A percentile compares a stretch with the other conserved stretches of the same genome.
Evolutionary conservation across 2,888 invertebrate genomes (phyloP).

Genomic region (Sphaerophoria taeniata): DNA sequence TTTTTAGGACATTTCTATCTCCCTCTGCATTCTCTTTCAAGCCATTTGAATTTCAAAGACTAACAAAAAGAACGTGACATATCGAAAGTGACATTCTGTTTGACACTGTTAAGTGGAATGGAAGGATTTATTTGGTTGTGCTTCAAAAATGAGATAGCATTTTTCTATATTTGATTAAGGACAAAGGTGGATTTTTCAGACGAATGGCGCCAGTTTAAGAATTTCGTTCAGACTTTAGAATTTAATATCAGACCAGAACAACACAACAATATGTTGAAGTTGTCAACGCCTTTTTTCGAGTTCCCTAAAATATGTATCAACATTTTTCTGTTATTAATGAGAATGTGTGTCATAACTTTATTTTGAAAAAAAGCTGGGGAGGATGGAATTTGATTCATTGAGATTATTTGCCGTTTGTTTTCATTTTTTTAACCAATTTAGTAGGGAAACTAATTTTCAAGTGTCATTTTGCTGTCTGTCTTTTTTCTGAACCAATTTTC

Average conservation of each 20-base stretch:
- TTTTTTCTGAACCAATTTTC: too few species aligned
- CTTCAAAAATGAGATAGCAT: conserved; percentile 7
- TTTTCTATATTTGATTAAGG: conserved; percentile 12
- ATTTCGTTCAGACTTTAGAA: neutral
- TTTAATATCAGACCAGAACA: neutral
- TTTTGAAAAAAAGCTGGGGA: neutral
- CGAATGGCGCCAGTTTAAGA: conserved; percentile 6
- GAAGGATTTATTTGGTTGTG: conserved; percentile 31
- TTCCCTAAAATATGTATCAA: neutral
- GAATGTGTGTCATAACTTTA: neutral
- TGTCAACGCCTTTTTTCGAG: neutral
- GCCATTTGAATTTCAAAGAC: neutral
- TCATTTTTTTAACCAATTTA: too few species aligned
- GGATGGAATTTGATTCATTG: neutral
- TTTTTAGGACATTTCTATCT: conserved; percentile 10
- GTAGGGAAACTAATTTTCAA: too few species aligned
- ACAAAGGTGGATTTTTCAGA: neutral
- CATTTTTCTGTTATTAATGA: neutral
- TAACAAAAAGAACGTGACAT: conserved; percentile 14
- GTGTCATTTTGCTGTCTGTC: too few species aligned
- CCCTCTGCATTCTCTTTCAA: conserved; percentile 6
- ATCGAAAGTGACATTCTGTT: conserved; percentile 18
- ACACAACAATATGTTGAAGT: neutral
- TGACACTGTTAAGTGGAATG: conserved; percentile 16
- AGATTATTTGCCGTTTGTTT: too few species aligned